Conservation (phyloP, 2,797 vertebrate species). For the Vipera latastei region DNA sequence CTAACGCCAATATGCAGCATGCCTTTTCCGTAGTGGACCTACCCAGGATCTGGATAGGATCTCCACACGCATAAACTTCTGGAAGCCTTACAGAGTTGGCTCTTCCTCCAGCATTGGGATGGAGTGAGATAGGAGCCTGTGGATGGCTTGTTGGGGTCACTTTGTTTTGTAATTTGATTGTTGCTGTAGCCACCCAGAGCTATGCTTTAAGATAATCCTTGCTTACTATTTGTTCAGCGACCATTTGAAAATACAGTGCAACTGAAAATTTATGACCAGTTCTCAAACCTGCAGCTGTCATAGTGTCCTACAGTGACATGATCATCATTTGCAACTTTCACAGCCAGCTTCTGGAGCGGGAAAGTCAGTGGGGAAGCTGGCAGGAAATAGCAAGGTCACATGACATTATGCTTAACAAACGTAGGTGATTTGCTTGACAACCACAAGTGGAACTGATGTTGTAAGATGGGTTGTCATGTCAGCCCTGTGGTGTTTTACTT, state of each 20-base stretch:
- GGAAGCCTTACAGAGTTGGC: neutral
- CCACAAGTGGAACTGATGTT: neutral
- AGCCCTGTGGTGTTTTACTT: neutral
- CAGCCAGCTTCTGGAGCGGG: neutral
- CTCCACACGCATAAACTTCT: neutral
- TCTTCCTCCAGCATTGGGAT: neutral
- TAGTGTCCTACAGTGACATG: neutral
- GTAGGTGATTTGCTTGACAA: neutral
- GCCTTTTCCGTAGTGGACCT: neutral
- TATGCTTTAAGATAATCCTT: neutral
- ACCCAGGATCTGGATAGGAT: neutral
- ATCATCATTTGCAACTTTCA: neutral
- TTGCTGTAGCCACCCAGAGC: neutral
- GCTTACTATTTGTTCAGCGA: neutral
- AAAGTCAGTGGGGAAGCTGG: neutral
- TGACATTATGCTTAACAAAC: neutral
- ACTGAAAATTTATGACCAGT: neutral
- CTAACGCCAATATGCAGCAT: neutral
- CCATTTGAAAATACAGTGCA: neutral
- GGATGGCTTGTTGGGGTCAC: neutral
- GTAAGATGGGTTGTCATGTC: neutral
- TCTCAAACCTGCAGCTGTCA: neutral
- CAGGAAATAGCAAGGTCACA: neutral
- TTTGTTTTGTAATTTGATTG: neutral
- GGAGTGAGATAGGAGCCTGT: neutral